Base-by-base conservation (phyloP, 1,140 invertebrate genomes). In the Drosophila simulans region DNA sequence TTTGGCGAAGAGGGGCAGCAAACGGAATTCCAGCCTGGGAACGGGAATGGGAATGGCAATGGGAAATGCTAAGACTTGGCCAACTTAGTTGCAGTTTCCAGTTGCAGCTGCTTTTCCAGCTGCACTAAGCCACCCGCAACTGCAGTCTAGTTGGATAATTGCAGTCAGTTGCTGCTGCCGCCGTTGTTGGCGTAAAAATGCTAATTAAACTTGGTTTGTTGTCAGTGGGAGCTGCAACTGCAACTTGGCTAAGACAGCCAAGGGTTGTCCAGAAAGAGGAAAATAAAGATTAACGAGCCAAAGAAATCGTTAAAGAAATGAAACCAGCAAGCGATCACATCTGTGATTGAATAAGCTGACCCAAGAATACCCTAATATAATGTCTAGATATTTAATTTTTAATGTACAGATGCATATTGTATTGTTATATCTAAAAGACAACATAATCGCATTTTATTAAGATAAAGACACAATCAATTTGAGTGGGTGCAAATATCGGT, bases 131-230 rank as follows among this genome's bases (percentile, higher is more conserved):
- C 64, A 77, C 72, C 73, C 74, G 63, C 73, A 77, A 46, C 63
- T 17, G 37, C 64, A 37, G 42, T 52, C 45, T 70, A 58, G 55
- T 60, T 66, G 63, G 76, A 83, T 84, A 84, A 84, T 84, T 83
- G 80, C 71, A 68, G 62, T 74, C 76, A 57, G 58, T 77, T 51
- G 39, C 42, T 64, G 54, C 27, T 43, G 70, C 43, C 53, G 69
- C 51, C 40, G 78, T 76, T 79, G 77, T 52, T 74, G 76, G 79
- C 70, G 82, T 88, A 88, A 89, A 89, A 88, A 88, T 88, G 84
- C 83, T 88, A 88, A 88, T 88, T 88, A 88, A 89, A 89, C 75
- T 88, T 79, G 17, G 74, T 75, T 82, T 65, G 82, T 86, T 85
- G 82, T 64, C 65, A 52, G 59, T 62, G 57, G 70, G 59, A 58